phyloP scores from a whole-genome alignment of 2,888 invertebrate species.

The Yponomeuta malinellus region DNA sequence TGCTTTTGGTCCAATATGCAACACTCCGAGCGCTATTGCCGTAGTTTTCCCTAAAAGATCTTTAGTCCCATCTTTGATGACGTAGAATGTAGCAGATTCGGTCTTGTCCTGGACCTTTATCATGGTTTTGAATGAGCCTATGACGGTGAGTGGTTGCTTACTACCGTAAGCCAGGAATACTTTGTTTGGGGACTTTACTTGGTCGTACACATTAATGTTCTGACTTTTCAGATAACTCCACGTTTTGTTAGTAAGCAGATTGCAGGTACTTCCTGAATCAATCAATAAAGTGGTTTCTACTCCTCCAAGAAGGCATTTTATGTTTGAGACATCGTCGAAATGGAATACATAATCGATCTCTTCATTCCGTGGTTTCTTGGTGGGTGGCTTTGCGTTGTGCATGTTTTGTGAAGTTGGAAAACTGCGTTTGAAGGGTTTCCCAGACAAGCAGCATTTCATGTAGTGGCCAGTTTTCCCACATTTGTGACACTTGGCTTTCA shows the following conservation, averaged over 20 bases:
- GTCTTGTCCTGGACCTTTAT: neutral
- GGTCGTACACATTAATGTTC: neutral
- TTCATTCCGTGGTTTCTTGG: neutral
- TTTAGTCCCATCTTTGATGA: slow-evolving; percentile 22
- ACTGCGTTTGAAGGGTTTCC: neutral
- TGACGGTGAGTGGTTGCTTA: slow-evolving; percentile 15
- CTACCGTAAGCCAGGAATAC: slow-evolving; percentile 19
- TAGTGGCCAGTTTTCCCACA: slow-evolving; percentile 8
- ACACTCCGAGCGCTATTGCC: slow-evolving; percentile 21
- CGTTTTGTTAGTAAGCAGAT: slow-evolving; percentile 18
- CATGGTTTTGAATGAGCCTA: slow-evolving; percentile 14
- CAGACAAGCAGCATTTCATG: slow-evolving; percentile 1
- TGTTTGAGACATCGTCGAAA: slow-evolving; percentile 5
- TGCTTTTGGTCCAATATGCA: slow-evolving; percentile 16
- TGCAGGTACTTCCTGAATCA: slow-evolving; percentile 14
- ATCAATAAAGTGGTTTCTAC: slow-evolving; percentile 11
- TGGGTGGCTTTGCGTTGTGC: too few relatives aligned
- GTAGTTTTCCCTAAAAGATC: slow-evolving; percentile 24
- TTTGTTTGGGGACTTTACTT: slow-evolving; percentile 14
- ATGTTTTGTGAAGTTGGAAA: neutral
- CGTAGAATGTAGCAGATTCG: slow-evolving; percentile 20
- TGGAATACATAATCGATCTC: slow-evolving; percentile 12
- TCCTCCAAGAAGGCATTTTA: slow-evolving; percentile 10
- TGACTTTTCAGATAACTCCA: slow-evolving; percentile 12
- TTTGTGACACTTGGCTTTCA: slow-evolving; percentile 1